Evolutionary conservation across 30 jellyfish, hydroid and myxozoan genomes (phyloP).

Genomic region (Phacellophora camtschatica): DNA sequence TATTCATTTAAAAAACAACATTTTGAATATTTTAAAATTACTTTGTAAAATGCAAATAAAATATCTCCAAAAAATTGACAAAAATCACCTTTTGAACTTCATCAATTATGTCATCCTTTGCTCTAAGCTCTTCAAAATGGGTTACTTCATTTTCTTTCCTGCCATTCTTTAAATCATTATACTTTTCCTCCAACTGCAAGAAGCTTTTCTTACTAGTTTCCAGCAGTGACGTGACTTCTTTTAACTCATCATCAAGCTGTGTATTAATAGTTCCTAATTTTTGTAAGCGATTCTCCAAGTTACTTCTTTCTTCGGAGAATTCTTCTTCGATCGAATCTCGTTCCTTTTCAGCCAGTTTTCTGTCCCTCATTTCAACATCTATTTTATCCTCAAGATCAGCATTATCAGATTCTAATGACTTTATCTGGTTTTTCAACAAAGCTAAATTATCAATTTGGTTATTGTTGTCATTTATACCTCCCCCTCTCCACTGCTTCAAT

Average conservation of each 20-base stretch:
- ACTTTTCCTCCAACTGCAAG: constrained; percentile 57
- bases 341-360: constrained; percentile 71
- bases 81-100: constrained; percentile 38
- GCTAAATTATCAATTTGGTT: not conserved
- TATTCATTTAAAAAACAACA: no score
- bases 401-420: constrained; percentile 56
- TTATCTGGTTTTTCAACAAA: constrained; percentile 27
- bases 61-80: not conserved
- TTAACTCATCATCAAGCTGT: constrained; percentile 35
- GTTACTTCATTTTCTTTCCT: constrained; percentile 1
- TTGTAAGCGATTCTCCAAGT: constrained; percentile 19
- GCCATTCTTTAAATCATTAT: constrained; percentile 24
- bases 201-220: constrained; percentile 64
- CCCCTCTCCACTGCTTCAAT: constrained; percentile 20
- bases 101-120: constrained; percentile 24
- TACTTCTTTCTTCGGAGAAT: constrained; percentile 58
- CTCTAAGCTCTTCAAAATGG: constrained; percentile 50
- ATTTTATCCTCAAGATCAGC: constrained; percentile 66
- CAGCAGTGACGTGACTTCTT: constrained; percentile 38
- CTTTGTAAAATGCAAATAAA: no score
- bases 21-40: no score
- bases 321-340: constrained; percentile 79
- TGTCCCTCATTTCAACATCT: constrained; percentile 34
- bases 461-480: not conserved
- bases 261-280: constrained; percentile 6